Evolutionary conservation across 2,797 vertebrate species (phyloP), one percentile per base, ranked within the genome.

Genomic region (Phrynocephalus guinanensis): DNA sequence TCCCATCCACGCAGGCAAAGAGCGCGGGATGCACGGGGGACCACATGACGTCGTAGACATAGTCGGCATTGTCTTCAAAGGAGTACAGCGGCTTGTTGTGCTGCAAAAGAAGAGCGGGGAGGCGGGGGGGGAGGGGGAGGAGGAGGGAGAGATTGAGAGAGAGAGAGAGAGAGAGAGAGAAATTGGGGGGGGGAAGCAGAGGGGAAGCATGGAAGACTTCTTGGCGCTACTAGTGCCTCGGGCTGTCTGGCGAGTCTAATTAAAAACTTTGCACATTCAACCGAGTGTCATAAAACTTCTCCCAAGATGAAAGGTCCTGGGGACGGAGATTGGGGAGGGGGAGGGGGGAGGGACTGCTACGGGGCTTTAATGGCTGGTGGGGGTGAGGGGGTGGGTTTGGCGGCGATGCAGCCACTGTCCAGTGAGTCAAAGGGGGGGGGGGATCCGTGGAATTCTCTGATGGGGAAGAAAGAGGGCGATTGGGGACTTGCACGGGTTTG

Each of bases 41-140:
- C 98, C 98, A 99, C 98, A 98, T 98, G 97, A 98, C 98, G 80
- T 99, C 98, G 93, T 98, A 99, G 94, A 99, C 98, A 89, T 99
- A 99, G 97, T 99, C 98, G 1, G 98, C 98, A 88, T 99, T 99
- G 97, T 99, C 98, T 97, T 99, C 98, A 96, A 99, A 99, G 88
- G 98, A 99, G 97, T 98, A 99, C 92, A 99, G 97, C 94, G 98
- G 98, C 97, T 98, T 99, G 97, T 99, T 99, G 97, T 99, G 98
- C 98, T 99, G 97, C 75, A 89, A 94, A 95, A 18, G 22, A 68
- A 50, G 50, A 26, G 15, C 2, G 18, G n/a, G n/a, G 82, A 9
- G 28, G 5, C 8, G 44, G 8, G 48, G 8, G 48, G 7, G 60
- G 56, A 76, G 78, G 76, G 44, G 78, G 86, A 67, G 96, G 87